Conservation (phyloP, 2,113 vertebrate genomes). For the Nothobranchius kuhntae region DNA sequence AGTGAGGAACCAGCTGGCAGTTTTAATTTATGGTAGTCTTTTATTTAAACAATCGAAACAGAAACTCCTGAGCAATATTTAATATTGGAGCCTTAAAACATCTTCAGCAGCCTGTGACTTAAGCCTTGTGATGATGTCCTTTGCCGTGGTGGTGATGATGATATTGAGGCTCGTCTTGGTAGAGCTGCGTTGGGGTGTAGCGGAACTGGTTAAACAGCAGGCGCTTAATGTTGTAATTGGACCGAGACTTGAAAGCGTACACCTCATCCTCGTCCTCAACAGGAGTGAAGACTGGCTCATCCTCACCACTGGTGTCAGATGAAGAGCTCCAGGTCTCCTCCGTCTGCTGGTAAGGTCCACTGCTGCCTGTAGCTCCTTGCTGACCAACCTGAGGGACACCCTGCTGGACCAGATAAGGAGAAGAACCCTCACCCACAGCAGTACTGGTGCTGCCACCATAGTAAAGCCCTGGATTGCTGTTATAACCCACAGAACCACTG, state of each 20-base stretch:
- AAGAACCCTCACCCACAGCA: neutral
- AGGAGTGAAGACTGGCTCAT: constrained; percentile 3
- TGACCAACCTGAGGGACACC: neutral
- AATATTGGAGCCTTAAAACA: too few species aligned
- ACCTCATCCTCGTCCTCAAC: constrained; percentile 3
- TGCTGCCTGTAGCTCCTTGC: neutral
- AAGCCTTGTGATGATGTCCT: neutral
- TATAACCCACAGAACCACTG: neutral
- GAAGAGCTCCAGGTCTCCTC: constrained; percentile 6
- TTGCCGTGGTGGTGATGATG: neutral
- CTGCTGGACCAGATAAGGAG: neutral
- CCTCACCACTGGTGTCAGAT: neutral
- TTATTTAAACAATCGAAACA: too few species aligned
- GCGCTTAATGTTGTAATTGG: neutral
- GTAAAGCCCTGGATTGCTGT: neutral
- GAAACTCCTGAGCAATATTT: too few species aligned
- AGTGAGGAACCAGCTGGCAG: too few species aligned
- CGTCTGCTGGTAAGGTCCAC: neutral
- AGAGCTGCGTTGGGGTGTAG: constrained; percentile 3
- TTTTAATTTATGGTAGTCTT: too few species aligned
- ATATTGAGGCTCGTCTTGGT: neutral
- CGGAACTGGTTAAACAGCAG: neutral
- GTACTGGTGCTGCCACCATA: neutral
- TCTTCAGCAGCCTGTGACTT: neutral
- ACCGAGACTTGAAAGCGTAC: constrained; percentile 4